Evolutionary conservation across 2,888 invertebrate species (phyloP), one percentile per base, ranked within the genome.

Genomic region (Choreutis nemorana): DNA sequence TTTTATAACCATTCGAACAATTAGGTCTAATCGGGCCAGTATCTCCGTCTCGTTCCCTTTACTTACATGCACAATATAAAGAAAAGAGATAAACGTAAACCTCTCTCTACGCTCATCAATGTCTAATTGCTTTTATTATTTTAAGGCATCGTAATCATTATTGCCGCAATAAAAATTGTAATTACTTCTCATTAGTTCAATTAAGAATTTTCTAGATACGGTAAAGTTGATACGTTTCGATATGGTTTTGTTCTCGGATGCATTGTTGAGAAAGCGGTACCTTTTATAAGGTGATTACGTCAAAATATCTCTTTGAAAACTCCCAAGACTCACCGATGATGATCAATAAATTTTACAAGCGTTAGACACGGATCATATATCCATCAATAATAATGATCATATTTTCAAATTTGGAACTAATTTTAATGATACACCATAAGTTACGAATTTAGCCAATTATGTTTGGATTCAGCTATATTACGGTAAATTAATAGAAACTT

Each of bases 121-220:
- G 68, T 70, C 72, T 77, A 77, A 78, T 78, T 77, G 78, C 77
- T 78, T 77, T 77, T 78, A 77, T 78, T 78, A 78, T 78, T 78
- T 78, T 78, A 78, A 77, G 72, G 65, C 77, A 77, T 77, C 78
- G 77, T 78, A 78, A 77, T 77, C 71, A 78, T 77, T 77, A 77
- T 66, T 66, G 66, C 72, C 54, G 72, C 65, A 67, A 77, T 78
- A 78, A 77, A 78, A 77, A 72, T 75, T 77, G 75, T 78, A 75
- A 78, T 77, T 77, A 77, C 73, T 75, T 72, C 77, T 78, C 75
- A 78, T 78, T 78, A 78, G 77, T 67, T 75, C 78, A 77, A 77
- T 77, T 77, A 75, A 73, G 77, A 72, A 73, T 75, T 70, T 77
- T 75, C 77, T 75, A 77, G 75, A 75, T 56, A 73, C 73, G 73